phyloP scores from a whole-genome alignment of 2,113 vertebrate species.

The Anguilla japonica region DNA sequence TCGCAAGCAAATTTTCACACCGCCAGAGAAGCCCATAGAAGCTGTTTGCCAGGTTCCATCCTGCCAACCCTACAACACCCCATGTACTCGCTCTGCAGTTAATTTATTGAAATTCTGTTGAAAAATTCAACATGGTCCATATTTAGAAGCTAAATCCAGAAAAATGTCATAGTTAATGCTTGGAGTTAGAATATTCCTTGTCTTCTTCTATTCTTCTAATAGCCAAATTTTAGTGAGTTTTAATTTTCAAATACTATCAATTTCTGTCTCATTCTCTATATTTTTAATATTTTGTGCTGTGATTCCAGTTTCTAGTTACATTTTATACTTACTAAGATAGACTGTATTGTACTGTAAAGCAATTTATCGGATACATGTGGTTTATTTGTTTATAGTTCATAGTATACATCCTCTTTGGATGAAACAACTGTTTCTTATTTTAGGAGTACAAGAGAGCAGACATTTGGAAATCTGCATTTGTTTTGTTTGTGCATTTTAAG shows the following conservation, averaged over 20 bases:
- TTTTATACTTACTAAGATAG: too few relatives aligned
- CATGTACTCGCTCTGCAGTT: neutral
- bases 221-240: neutral
- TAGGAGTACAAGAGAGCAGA: neutral
- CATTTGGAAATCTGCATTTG: neutral
- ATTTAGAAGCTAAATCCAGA: neutral
- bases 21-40: neutral
- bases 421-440: neutral
- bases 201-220: neutral
- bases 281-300: neutral
- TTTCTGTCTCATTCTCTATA: neutral
- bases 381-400: neutral
- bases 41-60: neutral
- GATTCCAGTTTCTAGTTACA: too few relatives aligned
- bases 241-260: neutral
- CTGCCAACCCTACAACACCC: conserved; percentile 1
- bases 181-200: neutral
- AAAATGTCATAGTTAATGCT: neutral
- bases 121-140: neutral
- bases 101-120: neutral
- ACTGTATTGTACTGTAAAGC: too few relatives aligned
- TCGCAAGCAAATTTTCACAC: neutral
- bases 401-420: neutral
- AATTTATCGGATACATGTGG: neutral
- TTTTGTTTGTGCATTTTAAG: neutral